These are phyloP conservation scores for Dysdera silvatica DNA, from an alignment of 1,140 invertebrate genomes.

Conservation along the genomic window DNA sequence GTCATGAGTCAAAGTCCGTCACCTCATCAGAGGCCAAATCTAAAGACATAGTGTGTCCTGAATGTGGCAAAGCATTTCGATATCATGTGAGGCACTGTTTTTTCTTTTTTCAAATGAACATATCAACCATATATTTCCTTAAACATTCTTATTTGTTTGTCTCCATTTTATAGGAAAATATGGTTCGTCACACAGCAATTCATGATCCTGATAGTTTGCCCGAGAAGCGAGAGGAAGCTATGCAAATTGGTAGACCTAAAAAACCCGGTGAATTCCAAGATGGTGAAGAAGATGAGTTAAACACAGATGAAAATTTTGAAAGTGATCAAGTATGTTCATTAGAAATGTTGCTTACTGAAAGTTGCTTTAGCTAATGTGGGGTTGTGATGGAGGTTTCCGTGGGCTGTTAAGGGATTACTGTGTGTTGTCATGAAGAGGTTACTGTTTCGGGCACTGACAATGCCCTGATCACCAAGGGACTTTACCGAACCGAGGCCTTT, in stretches of 20 bases:
- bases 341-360: too few relatives aligned
- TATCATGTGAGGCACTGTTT: constrained; percentile 71
- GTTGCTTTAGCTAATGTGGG: too few relatives aligned
- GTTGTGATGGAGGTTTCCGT: too few relatives aligned
- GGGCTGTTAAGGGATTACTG: too few relatives aligned
- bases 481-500: too few relatives aligned
- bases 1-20: constrained; percentile 85
- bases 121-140: too few relatives aligned
- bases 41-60: constrained; percentile 80
- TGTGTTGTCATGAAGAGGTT: too few relatives aligned
- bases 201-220: constrained; percentile 76
- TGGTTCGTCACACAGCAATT: constrained; percentile 80
- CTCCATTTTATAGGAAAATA: constrained; percentile 53
- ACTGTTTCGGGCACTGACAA: too few relatives aligned
- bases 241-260: constrained; percentile 70
- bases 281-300: constrained; percentile 35
- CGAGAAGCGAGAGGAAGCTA: constrained; percentile 61
- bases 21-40: constrained; percentile 74
- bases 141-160: not conserved
- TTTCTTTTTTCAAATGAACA: too few relatives aligned
- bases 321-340: too few relatives aligned
- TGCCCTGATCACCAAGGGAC: too few relatives aligned
- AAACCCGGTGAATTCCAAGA: constrained; percentile 39
- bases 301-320: too few relatives aligned
- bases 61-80: constrained; percentile 73